Conservation (phyloP, 2,888 invertebrate genomes). For the Eilema depressum region DNA sequence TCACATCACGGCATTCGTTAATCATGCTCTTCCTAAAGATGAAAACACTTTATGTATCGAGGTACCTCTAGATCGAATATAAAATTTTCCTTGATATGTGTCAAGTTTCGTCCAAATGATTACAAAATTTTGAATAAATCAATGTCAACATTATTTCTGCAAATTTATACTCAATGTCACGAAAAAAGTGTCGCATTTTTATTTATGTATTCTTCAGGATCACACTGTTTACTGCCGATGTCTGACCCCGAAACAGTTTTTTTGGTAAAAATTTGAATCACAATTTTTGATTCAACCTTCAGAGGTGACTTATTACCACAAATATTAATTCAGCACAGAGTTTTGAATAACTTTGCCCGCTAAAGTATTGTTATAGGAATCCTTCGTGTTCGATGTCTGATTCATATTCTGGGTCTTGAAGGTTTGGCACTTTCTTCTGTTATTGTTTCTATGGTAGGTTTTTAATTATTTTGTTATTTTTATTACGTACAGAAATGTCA, state of each 20-base stretch:
- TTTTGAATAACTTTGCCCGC: constrained; percentile 2
- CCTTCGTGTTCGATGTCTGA: neutral
- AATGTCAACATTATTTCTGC: constrained; percentile 33
- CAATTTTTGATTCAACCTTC: constrained; percentile 62
- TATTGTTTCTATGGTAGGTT: neutral
- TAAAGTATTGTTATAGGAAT: neutral
- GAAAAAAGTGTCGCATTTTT: constrained; percentile 36
- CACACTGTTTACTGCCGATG: constrained; percentile 39
- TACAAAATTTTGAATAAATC: constrained; percentile 18
- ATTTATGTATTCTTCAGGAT: constrained; percentile 46
- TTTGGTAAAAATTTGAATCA: constrained; percentile 61
- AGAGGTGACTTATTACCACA: constrained; percentile 34
- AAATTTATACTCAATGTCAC: constrained; percentile 44
- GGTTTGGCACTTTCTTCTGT: neutral
- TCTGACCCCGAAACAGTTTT: constrained; percentile 55
- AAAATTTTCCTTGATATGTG: constrained; percentile 11
- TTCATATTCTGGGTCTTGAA: neutral
- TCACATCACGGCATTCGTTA: neutral
- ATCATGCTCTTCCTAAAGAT: neutral
- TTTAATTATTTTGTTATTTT: neutral
- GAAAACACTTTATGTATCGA: neutral
- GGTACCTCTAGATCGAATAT: neutral
- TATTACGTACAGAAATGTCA: constrained; percentile 32
- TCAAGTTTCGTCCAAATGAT: constrained; percentile 21
- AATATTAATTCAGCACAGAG: constrained; percentile 46